Base-by-base conservation (phyloP, 64 coral and sea anemone genomes). In the Cladopsammia gracilis region DNA sequence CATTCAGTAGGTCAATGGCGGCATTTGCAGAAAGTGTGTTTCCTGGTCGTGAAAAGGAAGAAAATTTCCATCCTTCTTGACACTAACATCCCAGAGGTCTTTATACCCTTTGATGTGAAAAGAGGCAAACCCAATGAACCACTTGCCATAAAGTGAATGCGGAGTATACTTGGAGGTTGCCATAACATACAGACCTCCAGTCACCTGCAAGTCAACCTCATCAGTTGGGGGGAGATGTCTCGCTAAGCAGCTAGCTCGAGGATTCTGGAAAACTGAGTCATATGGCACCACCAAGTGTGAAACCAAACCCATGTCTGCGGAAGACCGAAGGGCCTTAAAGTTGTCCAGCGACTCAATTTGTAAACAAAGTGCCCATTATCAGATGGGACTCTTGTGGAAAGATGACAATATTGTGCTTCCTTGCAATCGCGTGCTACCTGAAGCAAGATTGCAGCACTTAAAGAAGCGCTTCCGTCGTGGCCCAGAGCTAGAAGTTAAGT, bases 301-400 rank as follows among this genome's bases (percentile, higher is more conserved):
- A 69, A 53, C 70, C 54, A 89, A 89, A 16, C 20, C 49, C 16
- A 47, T 87, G 50, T 80, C 83, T 11, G 83, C 79, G 6, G 71
- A 87, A 23, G 91, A 93, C 46, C 42, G 44, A 53, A 76, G 73
- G 57, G 91, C 84, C 19, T 10, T 77, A 20, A 87, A 64, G 25
- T 3, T 87, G 0, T 87, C 79, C 11, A 60, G 78, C n/a, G 22
- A 77, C 20, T 67, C 90, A 48, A 86, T 86, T 18, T 86, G 34
- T 5, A 49, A 51, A 54, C 25, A 7, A 10, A 62, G 34, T 24
- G 71, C 58, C 68, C 70, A 93, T 52, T 93, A 93, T 64, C 43
- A 87, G 75, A 93, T 93, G 48, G 89, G 78, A 9, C 57, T 83
- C 4, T 8, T 91, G 46, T 93, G 91, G 91, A 87, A 87, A 26